Base-by-base conservation (phyloP, 2,888 invertebrate species). In the Bembecia ichneumoniformis region DNA sequence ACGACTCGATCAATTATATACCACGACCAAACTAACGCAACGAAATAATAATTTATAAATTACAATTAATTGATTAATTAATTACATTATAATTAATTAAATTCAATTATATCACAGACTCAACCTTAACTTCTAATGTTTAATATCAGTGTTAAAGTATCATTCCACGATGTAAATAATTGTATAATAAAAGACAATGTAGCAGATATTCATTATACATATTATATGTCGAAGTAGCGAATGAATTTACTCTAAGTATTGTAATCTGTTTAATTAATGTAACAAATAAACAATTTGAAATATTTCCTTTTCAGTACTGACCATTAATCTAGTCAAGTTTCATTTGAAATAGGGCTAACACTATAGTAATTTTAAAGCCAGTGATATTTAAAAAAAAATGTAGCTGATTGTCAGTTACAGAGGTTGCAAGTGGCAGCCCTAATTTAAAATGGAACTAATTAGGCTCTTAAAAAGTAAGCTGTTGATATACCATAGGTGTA, bases 81-180 rank as follows among this genome's bases (percentile, higher is more conserved):
- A 35, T 10, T 40, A 40, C 40, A 40, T 14, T 40, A 40, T 13
- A 13, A 40, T 28, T 28, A 7, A 28, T 28, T 28, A 28, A 28
- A 28, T 28, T 7, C 7, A 5, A 28, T 28, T 28, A 28, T 28
- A 9, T 28, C 28, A 28, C 28, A 28, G 9, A 28, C 28, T 7
- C 28, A 28, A 28, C 9, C 7, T 28, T 28, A 9, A 7, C 28
- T 28, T 28, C 28, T 28, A 28, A 7, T 28, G 28, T 28, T 28
- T 28, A 28, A 28, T 28, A 28, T 28, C 28, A 28, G 28, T 40
- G n/a, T 40, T 40, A 40, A 40, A 40, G 40, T 62, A 64, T 63
- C 75, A 74, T 74, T 74, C 75, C 75, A 74, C 59, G 59, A 59
- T 71, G 68, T 71, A 72, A 58, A 67, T 66, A 58, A 50, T 9